A percentile compares a stretch with the other conserved stretches of the same genome.
These are phyloP conservation scores for Choristoneura fumiferana DNA, from an alignment of 1,140 invertebrate species.

Conservation along the genomic window DNA sequence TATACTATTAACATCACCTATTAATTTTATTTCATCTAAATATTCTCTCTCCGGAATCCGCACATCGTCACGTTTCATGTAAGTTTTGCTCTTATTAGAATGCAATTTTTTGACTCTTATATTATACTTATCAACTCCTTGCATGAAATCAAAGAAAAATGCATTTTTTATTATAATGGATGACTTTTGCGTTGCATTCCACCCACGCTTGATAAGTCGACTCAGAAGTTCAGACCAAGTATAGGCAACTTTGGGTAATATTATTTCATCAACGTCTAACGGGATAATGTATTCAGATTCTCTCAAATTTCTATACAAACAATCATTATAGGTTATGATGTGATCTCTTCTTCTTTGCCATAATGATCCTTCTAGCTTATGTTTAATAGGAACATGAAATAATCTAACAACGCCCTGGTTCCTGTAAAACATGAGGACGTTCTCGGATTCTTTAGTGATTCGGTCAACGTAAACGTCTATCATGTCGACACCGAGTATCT, in stretches of 20 bases:
- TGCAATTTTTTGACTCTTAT: conserved; percentile 30
- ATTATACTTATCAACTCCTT: conserved; percentile 44
- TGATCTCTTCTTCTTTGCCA: conserved; percentile 86
- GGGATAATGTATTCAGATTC: conserved; percentile 83
- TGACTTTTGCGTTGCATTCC: conserved; percentile 72
- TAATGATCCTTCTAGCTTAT: conserved; percentile 75
- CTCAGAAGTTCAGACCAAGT: conserved; percentile 79
- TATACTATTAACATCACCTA: conserved; percentile 49
- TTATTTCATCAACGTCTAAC: conserved; percentile 85
- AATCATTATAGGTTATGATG: conserved; percentile 86
- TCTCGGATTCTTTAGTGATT: conserved; percentile 76
- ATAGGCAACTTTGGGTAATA: conserved; percentile 80
- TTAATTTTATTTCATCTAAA: conserved; percentile 65
- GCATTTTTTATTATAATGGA: conserved; percentile 83
- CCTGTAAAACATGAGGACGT: conserved; percentile 79
- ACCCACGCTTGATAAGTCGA: conserved; percentile 55
- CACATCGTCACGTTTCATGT: conserved; percentile 63
- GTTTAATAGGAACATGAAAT: conserved; percentile 75
- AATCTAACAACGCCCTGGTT: conserved; percentile 77
- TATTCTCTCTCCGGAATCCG: conserved; percentile 40
- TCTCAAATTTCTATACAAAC: conserved; percentile 83
- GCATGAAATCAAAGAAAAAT: conserved; percentile 81
- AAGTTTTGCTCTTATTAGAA: conserved; percentile 46
- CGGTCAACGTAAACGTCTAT: conserved; percentile 83
- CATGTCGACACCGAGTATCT: conserved; percentile 82